Conservation (phyloP, 2,797 vertebrate species). For the Cuculus canorus region DNA sequence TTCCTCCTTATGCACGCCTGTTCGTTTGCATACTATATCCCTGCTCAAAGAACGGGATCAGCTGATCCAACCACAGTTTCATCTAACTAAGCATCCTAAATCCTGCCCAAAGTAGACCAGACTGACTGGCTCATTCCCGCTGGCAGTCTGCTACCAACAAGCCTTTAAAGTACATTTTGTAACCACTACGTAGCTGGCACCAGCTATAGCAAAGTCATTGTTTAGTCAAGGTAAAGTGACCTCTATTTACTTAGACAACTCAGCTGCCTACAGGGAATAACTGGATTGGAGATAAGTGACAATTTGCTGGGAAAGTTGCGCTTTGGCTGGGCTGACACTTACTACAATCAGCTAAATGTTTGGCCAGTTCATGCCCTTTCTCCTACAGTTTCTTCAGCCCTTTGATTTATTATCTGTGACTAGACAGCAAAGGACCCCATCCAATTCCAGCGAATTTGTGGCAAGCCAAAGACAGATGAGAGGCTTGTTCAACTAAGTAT, state of each 20-base stretch:
- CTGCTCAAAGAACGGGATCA: neutral
- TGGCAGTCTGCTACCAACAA: constrained; percentile 2
- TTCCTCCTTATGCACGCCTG: constrained; percentile 33
- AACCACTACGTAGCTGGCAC: constrained; percentile 45
- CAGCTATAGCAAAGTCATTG: constrained; percentile 45
- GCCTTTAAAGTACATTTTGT: neutral
- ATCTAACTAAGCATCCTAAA: constrained; percentile 24
- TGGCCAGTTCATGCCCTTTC: constrained; percentile 53
- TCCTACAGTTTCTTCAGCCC: constrained; percentile 38
- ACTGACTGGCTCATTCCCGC: neutral
- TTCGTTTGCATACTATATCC: neutral
- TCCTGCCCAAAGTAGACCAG: constrained; percentile 1
- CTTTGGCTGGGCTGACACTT: neutral
- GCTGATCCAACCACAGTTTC: neutral
- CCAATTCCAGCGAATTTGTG: neutral
- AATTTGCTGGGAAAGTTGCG: constrained; percentile 27
- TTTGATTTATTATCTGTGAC: constrained; percentile 61
- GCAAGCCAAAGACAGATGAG: neutral
- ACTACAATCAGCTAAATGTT: constrained; percentile 47
- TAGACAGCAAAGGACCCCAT: constrained; percentile 34
- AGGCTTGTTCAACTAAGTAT: neutral
- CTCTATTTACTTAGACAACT: constrained; percentile 18
- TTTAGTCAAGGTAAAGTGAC: constrained; percentile 62
- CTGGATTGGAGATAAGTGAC: neutral
- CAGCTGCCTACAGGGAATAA: constrained; percentile 51